Conservation (phyloP, 53 echinoderm and acorn worm genomes). For the Holothuria leucospilota region DNA sequence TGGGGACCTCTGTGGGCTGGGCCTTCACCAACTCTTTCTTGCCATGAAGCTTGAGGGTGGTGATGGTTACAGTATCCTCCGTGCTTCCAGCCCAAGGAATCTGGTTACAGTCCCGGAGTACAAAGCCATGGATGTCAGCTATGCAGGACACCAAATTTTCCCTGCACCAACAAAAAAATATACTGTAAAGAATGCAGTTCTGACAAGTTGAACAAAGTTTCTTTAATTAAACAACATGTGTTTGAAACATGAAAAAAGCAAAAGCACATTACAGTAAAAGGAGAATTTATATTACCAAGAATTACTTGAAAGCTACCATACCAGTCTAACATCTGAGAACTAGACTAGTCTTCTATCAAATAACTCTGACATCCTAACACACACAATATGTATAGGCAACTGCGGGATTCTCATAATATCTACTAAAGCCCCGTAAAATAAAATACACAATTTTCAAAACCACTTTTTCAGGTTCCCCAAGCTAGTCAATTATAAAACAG, state of each 20-base stretch:
- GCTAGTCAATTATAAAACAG: too few species aligned
- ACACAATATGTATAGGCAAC: too few species aligned
- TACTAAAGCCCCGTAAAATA: too few species aligned
- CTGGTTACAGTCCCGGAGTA: conserved; percentile 91
- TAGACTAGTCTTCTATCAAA: too few species aligned
- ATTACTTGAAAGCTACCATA: too few species aligned
- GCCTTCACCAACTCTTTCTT: conserved; percentile 95
- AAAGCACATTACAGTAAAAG: background rate
- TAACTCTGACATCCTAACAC: too few species aligned
- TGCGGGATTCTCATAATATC: too few species aligned
- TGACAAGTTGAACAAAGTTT: too few species aligned
- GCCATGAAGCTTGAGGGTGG: conserved; percentile 85
- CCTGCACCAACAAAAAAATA: conserved; percentile 45
- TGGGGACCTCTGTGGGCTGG: conserved; percentile 73
- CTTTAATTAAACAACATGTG: background rate
- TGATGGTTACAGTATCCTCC: conserved; percentile 76
- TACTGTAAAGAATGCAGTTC: background rate
- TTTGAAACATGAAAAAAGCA: background rate
- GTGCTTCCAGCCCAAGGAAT: conserved; percentile 94
- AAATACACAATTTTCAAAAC: too few species aligned
- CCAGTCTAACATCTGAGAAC: too few species aligned
- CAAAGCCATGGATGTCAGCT: conserved; percentile 84
- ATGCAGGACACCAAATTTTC: conserved; percentile 88
- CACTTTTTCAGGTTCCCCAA: too few species aligned
- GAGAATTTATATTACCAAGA: background rate